Percentiles rank a stretch among this genome's conserved stretches.
Conservation (phyloP, 2,797 vertebrate genomes). For the Cetoscarus ocellatus region DNA sequence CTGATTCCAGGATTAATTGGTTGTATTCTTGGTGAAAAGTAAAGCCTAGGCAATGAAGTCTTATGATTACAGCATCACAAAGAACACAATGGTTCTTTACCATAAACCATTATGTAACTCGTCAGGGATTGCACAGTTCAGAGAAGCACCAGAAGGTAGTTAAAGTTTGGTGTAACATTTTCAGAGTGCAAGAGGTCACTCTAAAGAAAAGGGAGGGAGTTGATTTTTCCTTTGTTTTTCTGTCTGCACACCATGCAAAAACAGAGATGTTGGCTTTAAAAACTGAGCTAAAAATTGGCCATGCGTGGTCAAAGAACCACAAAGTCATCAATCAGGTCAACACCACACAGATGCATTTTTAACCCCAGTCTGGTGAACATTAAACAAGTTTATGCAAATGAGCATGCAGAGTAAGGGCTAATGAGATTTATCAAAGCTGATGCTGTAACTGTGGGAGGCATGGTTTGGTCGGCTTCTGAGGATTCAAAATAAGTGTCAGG, state of each 20-base stretch:
- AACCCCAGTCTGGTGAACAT: conserved; percentile 30
- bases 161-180: background rate
- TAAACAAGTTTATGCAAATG: conserved; percentile 66
- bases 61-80: too few relatives aligned
- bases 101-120: too few relatives aligned
- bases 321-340: conserved; percentile 43
- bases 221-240: conserved; percentile 36
- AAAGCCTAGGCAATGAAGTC: too few relatives aligned
- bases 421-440: conserved; percentile 75
- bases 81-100: too few relatives aligned
- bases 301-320: conserved; percentile 5
- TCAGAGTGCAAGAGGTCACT: conserved; percentile 32
- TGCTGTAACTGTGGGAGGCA: conserved; percentile 58
- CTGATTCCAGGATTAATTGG: too few relatives aligned
- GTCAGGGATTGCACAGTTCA: too few relatives aligned
- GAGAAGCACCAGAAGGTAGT: too few relatives aligned
- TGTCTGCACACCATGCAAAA: conserved; percentile 26
- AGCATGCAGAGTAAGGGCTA: conserved; percentile 50
- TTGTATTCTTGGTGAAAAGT: too few relatives aligned
- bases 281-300: conserved; percentile 15
- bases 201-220: conserved; percentile 15
- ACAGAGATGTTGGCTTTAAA: conserved; percentile 17
- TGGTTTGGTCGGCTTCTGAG: conserved; percentile 51
- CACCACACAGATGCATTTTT: conserved; percentile 34
- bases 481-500: conserved; percentile 54